Evolutionary conservation across 2,113 vertebrate genomes (phyloP), one percentile per base, ranked within the genome.

Genomic region (Cebidichthys violaceus): DNA sequence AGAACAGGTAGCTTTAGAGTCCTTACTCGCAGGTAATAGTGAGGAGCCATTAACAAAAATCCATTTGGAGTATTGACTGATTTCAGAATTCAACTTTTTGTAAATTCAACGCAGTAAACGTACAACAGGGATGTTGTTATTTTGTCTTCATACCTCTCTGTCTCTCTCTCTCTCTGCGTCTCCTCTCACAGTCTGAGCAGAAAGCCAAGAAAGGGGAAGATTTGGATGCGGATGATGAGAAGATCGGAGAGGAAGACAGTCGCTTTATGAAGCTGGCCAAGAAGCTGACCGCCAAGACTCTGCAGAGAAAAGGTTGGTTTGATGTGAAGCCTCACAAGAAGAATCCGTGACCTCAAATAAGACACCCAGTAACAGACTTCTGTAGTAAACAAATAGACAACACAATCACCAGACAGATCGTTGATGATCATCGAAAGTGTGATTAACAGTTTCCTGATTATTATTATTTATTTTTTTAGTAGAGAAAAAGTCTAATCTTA

Each of bases 251-350:
- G 65, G 95, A 97, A 83, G 95, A 97, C 59, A 99, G 97, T 67
- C 95, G 95, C 9, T 99, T 99, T 73, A 99, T 99, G 98, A 97
- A 96, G 85, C 89, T 99, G 57, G 98, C 98, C 59, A 98, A 97
- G 89, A 99, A 98, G 87, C 89, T 97, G 59, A 98, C 97, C 0
- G 96, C 93, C 7, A 98, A 94, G 87, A 96, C 94, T 1, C 91
- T 99, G 14, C 95, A 97, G 90, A 97, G 94, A 79, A 97, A 94
- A 95, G 96, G 98, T 99, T 24, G 70, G 62, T 75, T 35, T 54
- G 47, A 24, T 52, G 9, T 33, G 11, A 64, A 13, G 1, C 43
- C 68, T 72, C 57, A 37, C 43, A 31, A 50, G 35, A 24, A 31
- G 22, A 67, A 5, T 65, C 18, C 4, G 1, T 55, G 45, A 22